These are phyloP conservation scores for Neuroterus valhalla DNA, from an alignment of 1,140 invertebrate genomes.

Conservation along the genomic window DNA sequence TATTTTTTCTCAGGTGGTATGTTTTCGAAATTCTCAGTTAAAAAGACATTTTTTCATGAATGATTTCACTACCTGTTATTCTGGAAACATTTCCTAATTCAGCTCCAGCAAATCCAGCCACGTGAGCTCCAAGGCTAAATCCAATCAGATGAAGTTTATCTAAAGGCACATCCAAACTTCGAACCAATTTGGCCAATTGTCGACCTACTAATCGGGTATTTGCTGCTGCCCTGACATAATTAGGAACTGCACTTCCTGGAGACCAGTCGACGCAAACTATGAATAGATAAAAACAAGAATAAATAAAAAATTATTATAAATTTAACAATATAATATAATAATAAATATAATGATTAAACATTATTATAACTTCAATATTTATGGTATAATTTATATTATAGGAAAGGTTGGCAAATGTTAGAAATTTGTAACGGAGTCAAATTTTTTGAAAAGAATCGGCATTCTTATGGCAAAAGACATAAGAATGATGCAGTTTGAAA, in stretches of 20 bases:
- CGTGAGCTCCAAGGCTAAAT: slow-evolving; percentile 93
- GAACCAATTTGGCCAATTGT: slow-evolving; percentile 86
- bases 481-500: no score
- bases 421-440: no score
- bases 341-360: no score
- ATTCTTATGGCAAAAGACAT: no score
- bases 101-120: slow-evolving; percentile 93
- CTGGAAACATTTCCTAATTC: slow-evolving; percentile 88
- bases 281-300: slow-evolving; percentile 37
- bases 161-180: slow-evolving; percentile 76
- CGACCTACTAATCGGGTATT: slow-evolving; percentile 95
- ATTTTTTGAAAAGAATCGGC: no score
- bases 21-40: no score
- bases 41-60: no score
- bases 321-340: no score
- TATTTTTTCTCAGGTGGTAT: no score
- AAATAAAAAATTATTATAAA: slow-evolving; percentile 24
- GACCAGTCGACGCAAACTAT: slow-evolving; percentile 96
- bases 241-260: slow-evolving; percentile 91
- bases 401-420: no score
- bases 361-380: no score
- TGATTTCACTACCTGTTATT: slow-evolving; percentile 82
- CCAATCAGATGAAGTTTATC: slow-evolving; percentile 91
- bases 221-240: slow-evolving; percentile 94
- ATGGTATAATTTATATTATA: no score